Evolutionary conservation across 2,113 vertebrate genomes (phyloP).

Genomic region (Macaca mulatta): DNA sequence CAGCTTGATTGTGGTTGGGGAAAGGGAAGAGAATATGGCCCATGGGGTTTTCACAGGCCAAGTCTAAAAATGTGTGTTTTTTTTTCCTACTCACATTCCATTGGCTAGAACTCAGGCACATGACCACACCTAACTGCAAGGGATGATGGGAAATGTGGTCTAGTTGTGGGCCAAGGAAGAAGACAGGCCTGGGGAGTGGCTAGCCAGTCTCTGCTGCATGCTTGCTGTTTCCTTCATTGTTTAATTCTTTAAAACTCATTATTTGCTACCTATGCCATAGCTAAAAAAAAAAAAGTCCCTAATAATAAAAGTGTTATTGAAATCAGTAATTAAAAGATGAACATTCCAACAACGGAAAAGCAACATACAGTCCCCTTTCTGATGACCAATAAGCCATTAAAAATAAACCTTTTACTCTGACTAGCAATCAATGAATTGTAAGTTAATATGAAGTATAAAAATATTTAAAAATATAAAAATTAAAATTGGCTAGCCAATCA

Average conservation of each 20-base stretch:
- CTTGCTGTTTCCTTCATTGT: neutral
- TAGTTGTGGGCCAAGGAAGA: neutral
- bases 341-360: neutral
- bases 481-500: neutral
- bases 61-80: neutral
- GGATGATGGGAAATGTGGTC: neutral
- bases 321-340: neutral
- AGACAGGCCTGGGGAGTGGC: neutral
- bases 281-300: neutral
- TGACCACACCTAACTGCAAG: neutral
- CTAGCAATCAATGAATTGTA: neutral
- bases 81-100: neutral
- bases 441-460: slow-evolving; percentile 19
- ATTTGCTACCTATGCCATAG: neutral
- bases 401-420: neutral
- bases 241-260: neutral
- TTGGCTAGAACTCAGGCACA: neutral
- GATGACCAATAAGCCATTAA: neutral
- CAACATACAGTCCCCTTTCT: neutral
- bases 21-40: neutral
- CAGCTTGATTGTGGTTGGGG: neutral
- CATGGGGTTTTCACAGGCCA: neutral
- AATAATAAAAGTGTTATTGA: neutral
- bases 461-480: slow-evolving; percentile 22
- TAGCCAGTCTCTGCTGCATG: neutral